Evolutionary conservation across 2,888 invertebrate species (phyloP).

Genomic region (Lycia hirtaria): DNA sequence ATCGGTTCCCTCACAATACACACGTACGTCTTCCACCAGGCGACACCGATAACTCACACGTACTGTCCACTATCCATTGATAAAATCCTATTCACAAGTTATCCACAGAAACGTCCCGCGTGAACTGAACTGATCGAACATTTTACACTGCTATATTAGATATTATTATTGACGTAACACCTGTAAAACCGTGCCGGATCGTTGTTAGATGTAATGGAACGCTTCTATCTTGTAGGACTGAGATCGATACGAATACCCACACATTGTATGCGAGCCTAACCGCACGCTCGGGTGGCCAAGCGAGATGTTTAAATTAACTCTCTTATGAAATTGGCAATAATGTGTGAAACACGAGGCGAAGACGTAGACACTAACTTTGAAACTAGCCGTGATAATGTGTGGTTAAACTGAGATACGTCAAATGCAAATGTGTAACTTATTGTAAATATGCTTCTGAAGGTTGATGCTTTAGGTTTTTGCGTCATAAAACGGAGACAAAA

Average conservation of each 20-base stretch:
- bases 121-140: slow-evolving; percentile 59
- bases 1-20: slow-evolving; percentile 72
- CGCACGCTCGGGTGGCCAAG: slow-evolving; percentile 64
- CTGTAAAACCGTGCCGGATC: slow-evolving; percentile 60
- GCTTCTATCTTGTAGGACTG: slow-evolving; percentile 46
- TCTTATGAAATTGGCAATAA: slow-evolving; percentile 62
- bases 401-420: slow-evolving; percentile 7
- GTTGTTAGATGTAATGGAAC: slow-evolving; percentile 52
- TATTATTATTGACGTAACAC: slow-evolving; percentile 60
- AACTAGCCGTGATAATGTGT: slow-evolving; percentile 9
- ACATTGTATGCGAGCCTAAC: slow-evolving; percentile 48
- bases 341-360: slow-evolving; percentile 54
- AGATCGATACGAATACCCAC: slow-evolving; percentile 41
- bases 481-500: slow-evolving; percentile 1
- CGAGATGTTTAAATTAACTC: slow-evolving; percentile 62
- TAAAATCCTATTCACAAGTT: slow-evolving; percentile 54
- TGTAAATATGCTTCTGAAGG: slow-evolving; percentile 18
- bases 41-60: slow-evolving; percentile 40
- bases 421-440: slow-evolving; percentile 10
- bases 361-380: slow-evolving; percentile 22
- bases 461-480: slow-evolving; percentile 8
- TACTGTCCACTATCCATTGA: slow-evolving; percentile 52
- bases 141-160: slow-evolving; percentile 63
- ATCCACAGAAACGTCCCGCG: slow-evolving; percentile 51
- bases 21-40: slow-evolving; percentile 43